Conservation (phyloP, 2,113 vertebrate genomes). For the Archilochus colubris region DNA sequence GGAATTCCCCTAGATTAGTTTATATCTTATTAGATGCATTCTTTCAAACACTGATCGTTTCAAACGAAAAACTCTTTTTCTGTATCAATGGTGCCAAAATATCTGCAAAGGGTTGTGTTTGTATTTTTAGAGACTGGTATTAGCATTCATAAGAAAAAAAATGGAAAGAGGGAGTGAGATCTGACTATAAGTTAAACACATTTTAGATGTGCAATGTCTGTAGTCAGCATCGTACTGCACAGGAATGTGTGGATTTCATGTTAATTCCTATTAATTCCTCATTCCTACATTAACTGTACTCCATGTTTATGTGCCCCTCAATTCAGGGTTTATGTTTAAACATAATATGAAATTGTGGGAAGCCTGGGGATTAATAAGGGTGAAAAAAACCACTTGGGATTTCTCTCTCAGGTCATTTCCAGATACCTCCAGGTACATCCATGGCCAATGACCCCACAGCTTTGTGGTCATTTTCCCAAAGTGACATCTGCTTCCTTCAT, state of each 20-base stretch:
- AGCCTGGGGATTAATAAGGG: neutral
- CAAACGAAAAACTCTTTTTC: neutral
- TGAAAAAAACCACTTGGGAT: neutral
- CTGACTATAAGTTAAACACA: neutral
- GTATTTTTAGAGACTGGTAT: slow-evolving; percentile 23
- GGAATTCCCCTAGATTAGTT: neutral
- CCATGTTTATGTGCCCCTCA: slow-evolving; percentile 20
- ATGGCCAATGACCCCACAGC: neutral
- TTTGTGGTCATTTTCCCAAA: neutral
- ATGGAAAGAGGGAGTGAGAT: neutral
- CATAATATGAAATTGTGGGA: slow-evolving; percentile 49
- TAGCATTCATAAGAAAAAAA: slow-evolving; percentile 4
- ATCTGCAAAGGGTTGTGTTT: slow-evolving; percentile 32
- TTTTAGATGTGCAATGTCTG: neutral
- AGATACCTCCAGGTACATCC: neutral
- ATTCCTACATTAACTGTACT: neutral
- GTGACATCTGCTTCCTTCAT: neutral
- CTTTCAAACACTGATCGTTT: slow-evolving; percentile 56
- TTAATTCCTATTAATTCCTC: neutral
- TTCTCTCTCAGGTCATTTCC: slow-evolving; percentile 26
- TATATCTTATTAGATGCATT: neutral
- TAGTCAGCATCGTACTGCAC: neutral
- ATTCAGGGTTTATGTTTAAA: slow-evolving; percentile 31
- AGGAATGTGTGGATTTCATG: slow-evolving; percentile 52
- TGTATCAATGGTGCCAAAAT: neutral